Conservation (phyloP, 2,113 vertebrate genomes). For the Pelusios castaneus region DNA sequence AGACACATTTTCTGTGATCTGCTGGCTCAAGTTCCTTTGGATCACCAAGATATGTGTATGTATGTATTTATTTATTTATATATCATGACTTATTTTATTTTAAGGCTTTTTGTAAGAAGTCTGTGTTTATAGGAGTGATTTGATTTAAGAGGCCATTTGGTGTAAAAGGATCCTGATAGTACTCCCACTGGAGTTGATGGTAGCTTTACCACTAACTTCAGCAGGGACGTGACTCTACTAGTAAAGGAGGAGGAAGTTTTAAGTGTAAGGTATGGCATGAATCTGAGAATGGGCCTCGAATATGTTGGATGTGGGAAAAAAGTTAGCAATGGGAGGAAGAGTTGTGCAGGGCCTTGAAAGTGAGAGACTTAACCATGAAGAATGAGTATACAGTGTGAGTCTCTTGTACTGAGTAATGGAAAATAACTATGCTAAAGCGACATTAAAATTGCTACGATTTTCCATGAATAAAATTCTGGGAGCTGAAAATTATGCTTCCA, state of each 20-base stretch:
- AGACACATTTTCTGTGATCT: accelerated
- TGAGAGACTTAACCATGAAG: background rate
- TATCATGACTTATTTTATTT: too few species aligned
- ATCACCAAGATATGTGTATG: background rate
- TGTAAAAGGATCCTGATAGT: background rate
- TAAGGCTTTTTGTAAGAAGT: background rate
- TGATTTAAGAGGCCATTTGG: background rate
- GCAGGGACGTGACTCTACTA: background rate
- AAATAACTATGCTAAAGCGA: accelerated
- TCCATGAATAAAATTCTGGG: background rate
- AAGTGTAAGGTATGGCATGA: background rate
- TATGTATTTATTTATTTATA: background rate
- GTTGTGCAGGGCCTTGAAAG: background rate
- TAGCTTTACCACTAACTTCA: background rate
- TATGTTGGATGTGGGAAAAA: accelerated
- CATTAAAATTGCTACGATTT: background rate
- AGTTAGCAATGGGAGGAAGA: background rate
- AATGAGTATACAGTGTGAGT: background rate
- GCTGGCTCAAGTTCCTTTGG: background rate
- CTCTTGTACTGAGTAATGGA: background rate
- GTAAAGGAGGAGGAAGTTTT: background rate
- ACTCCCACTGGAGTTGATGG: background rate
- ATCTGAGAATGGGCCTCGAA: background rate
- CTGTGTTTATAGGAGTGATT: background rate
- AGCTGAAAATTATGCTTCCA: background rate